These are phyloP conservation scores for Gallinago jamesoni DNA, from an alignment of 2,113 vertebrate species.

Conservation along the genomic window DNA sequence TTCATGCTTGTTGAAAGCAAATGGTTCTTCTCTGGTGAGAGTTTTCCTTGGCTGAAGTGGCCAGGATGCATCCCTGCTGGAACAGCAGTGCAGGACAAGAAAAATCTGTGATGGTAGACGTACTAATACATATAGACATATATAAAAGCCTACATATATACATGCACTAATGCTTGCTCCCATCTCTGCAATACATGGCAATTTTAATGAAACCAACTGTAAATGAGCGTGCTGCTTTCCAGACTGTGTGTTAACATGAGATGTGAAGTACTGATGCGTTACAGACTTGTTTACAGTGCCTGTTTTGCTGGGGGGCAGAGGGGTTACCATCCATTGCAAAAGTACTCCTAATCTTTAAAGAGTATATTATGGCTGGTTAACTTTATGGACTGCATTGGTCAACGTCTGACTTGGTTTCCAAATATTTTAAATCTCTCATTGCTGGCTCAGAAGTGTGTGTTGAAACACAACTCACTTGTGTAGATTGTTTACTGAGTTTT, in stretches of 20 bases:
- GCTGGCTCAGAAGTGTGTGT: background rate
- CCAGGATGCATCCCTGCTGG: background rate
- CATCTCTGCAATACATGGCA: background rate
- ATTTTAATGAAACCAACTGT: background rate
- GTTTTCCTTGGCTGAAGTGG: background rate
- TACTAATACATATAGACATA: background rate
- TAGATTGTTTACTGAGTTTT: background rate
- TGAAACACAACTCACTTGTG: background rate
- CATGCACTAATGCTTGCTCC: background rate
- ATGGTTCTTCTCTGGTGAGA: background rate
- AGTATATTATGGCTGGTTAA: background rate
- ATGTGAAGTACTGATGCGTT: background rate
- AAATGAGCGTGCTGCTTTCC: background rate
- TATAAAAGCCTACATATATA: background rate
- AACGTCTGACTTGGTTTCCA: background rate
- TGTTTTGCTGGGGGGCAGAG: background rate
- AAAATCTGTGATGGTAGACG: background rate
- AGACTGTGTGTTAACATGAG: background rate
- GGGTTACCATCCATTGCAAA: background rate
- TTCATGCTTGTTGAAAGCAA: background rate
- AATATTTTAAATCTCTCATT: background rate
- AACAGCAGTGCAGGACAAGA: background rate
- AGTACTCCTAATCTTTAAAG: background rate
- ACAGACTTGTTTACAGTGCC: background rate
- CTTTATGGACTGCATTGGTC: background rate